Evolutionary conservation across 2,888 invertebrate species (phyloP), one percentile per base, ranked within the genome.

Genomic region (Conops quadrifasciatus): DNA sequence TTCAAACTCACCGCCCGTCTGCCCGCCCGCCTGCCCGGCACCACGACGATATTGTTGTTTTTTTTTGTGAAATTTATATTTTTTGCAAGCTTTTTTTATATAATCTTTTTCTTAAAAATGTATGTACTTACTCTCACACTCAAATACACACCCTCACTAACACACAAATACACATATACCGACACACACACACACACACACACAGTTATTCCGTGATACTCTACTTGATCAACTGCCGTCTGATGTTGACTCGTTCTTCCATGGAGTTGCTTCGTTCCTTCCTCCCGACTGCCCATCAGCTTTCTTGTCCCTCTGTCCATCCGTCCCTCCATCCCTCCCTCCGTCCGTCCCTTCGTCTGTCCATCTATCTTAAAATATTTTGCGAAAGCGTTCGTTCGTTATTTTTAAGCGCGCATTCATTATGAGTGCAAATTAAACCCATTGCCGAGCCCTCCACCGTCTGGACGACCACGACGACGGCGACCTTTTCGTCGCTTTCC

Each of bases 21-120:
- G 26, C 60, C 24, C 28, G 28, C 16, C 24, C 28, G 28, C 16
- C 59, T 59, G 59, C 36, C 36, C 36, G 36, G 9, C 9, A 36
- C 9, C 9, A 9, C 36, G 36, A 9, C 5, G 36, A 36, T 36
- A 36, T 36, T 28, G 28, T 16, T 58, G 58, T 26, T 26, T 58
- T 58, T 28, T 13, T 53, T 53, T 24, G 19, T 15, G 19, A 24
- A 47, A 58, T 47, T 59, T 30, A n/a, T 62, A 60, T 36, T 68
- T 68, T 68, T 62, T 51, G 68, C 68, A 62, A 60, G 68, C 49
- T 60, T 60, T 26, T n/a, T 62, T 51, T 47, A 68, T 56, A 56
- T 62, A 68, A 30, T 47, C 21, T 56, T 58, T 65, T 64, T 64
- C 19, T 49, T 43, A 49, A 49, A 64, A 64, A 64, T 19, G 9